Base-by-base conservation (phyloP, 1,140 invertebrate species). In the Zaprionus kolodkinae region DNA sequence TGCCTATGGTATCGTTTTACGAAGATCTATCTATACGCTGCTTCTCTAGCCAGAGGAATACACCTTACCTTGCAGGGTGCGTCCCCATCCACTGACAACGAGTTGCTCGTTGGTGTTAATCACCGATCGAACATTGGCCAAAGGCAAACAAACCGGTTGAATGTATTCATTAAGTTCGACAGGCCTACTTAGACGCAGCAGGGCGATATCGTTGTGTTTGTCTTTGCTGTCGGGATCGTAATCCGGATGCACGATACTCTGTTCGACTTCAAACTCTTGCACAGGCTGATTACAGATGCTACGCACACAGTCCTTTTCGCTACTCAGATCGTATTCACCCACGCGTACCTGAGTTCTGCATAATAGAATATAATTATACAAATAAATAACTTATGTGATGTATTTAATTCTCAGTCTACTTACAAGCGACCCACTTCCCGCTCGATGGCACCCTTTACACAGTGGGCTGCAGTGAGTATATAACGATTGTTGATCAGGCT, bases 401-500 rank as follows among this genome's bases (percentile, higher is more conserved):
- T 40, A 0, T 33, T 9, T 21, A 6, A 15, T 10, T 36, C 0
- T 5, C 36, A n/a, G 43, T 6, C 0, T 62, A 91, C 89, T 86
- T 77, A 92, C 91, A 92, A 76, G 11, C 54, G 56, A 6, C 91
- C 91, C 21, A 91, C 76, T 70, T 69, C 50, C 6, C 15, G 71
- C 48, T 81, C 75, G 10, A 92, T 81, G n/a, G 52, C 93, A 15
- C 95, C 95, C 72, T 94, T 95, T 5, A 98, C 93, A 80, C 97
- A 99, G 91, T 99, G 97, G 0, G 96, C 97, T 0, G 97, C 97
- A 0, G 97, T 98, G 25, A 95, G 71, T 3, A 95, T 92, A 74
- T 95, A 95, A 54, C 93, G 92, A 43, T 92, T 92, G 25, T 93
- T 94, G 75, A 95, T 95, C 38, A 95, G 73, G 21, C 94, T 94